Evolutionary conservation across 2,888 invertebrate genomes (phyloP), one percentile per base, ranked within the genome.

Genomic region (Megamerina dolium): DNA sequence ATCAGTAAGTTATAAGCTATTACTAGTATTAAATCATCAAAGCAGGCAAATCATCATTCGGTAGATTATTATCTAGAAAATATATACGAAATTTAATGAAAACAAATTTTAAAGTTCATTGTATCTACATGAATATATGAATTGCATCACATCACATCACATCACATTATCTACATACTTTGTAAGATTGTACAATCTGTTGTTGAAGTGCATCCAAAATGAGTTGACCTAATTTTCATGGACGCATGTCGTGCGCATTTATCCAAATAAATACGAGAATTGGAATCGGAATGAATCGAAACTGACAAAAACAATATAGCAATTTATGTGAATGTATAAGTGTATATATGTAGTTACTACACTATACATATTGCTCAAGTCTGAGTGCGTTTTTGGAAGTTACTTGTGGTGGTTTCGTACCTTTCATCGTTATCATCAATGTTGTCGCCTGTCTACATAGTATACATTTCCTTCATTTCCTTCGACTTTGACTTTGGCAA

Each of bases 81-180:
- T n/a, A n/a, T n/a, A n/a, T n/a, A n/a, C n/a, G n/a, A n/a, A n/a
- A n/a, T n/a, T n/a, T n/a, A n/a, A n/a, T n/a, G n/a, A n/a, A n/a
- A n/a, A n/a, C n/a, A n/a, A n/a, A n/a, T n/a, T n/a, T n/a, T n/a
- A n/a, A n/a, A n/a, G n/a, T n/a, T n/a, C n/a, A n/a, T n/a, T n/a
- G n/a, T n/a, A n/a, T n/a, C n/a, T n/a, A n/a, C n/a, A n/a, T n/a
- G n/a, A n/a, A n/a, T n/a, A n/a, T n/a, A n/a, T n/a, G n/a, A n/a
- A n/a, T n/a, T n/a, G n/a, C n/a, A n/a, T n/a, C n/a, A n/a, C n/a
- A n/a, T n/a, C n/a, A n/a, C n/a, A n/a, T n/a, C n/a, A n/a, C 59
- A 62, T 64, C 64, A 61, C 61, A 61, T 59, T 58, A 61, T 53
- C 61, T 54, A 63, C 61, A 64, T 61, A 61, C 64, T 63, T 63